Evolutionary conservation across 2,888 invertebrate species (phyloP).

Genomic region (Melieria picta): DNA sequence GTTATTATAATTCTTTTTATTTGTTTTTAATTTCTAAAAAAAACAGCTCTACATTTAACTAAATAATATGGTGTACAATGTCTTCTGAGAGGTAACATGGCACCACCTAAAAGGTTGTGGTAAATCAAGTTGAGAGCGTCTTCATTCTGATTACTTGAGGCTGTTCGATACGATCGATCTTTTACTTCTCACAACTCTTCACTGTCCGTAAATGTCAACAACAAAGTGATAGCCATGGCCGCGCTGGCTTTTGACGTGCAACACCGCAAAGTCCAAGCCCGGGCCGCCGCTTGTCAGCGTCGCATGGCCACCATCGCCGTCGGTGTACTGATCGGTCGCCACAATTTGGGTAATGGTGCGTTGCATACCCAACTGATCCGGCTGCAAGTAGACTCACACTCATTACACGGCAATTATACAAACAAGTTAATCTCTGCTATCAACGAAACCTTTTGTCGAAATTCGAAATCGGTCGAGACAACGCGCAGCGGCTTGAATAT

Average conservation of each 20-base stretch:
- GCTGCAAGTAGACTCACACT: conserved; percentile 23
- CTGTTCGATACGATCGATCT: not conserved
- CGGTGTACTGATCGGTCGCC: conserved; percentile 44
- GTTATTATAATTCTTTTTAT: not conserved
- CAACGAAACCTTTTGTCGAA: conserved; percentile 40
- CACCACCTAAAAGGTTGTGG: no score
- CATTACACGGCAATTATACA: not conserved
- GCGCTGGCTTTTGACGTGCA: conserved; percentile 62
- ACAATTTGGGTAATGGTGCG: conserved; percentile 47
- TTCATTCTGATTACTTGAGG: not conserved
- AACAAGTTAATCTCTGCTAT: not conserved
- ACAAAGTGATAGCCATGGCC: conserved; percentile 65
- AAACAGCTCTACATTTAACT: not conserved
- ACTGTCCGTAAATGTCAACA: conserved; percentile 62
- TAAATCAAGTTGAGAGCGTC: no score
- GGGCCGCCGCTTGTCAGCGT: conserved; percentile 46
- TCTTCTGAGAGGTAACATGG: no score
- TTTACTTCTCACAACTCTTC: not conserved
- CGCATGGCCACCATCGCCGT: conserved; percentile 47
- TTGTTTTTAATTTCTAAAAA: not conserved
- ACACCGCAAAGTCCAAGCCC: conserved; percentile 42
- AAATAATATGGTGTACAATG: not conserved
- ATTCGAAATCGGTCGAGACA: conserved; percentile 44
- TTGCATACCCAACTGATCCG: conserved; percentile 32
- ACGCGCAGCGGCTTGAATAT: conserved; percentile 44